Percentiles rank a stretch among this genome's conserved stretches.
phyloP scores from a whole-genome alignment of 2,888 invertebrate genomes.

The Eilema griseolum region DNA sequence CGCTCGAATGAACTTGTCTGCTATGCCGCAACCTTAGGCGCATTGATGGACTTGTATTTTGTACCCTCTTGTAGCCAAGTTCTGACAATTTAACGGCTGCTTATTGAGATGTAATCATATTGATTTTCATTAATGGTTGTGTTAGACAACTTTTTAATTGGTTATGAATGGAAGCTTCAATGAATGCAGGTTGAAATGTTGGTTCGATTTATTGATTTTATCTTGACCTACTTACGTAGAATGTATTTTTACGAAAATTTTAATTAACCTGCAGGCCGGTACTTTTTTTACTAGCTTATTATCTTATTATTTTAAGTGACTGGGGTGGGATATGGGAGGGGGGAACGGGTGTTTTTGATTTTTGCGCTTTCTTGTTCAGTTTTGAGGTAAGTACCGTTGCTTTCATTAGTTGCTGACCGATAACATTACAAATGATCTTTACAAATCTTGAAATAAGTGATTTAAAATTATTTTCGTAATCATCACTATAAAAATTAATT shows the following conservation, averaged over 20 bases:
- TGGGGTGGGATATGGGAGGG: no score
- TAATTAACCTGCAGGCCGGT: neutral
- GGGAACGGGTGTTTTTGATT: neutral
- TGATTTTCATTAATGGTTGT: conserved; percentile 29
- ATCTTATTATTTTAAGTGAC: neutral
- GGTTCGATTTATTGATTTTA: conserved; percentile 11
- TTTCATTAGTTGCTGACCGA: no score
- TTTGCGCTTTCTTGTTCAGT: neutral
- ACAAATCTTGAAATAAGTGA: no score
- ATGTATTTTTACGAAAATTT: neutral
- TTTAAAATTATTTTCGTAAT: no score
- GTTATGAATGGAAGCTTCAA: conserved; percentile 7
- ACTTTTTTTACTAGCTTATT: neutral
- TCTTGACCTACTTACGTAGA: neutral
- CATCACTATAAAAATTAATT: no score
- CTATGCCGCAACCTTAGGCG: conserved; percentile 51
- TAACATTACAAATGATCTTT: no score
- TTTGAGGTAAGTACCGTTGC: no score
- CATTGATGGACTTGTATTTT: conserved; percentile 27
- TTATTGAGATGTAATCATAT: conserved; percentile 27
- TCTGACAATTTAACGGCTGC: conserved; percentile 27
- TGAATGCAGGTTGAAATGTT: conserved; percentile 6
- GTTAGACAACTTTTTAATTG: conserved; percentile 16
- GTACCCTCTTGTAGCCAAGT: neutral
- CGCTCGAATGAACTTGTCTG: conserved; percentile 44